These are phyloP conservation scores for Lordiphosa fenestrarum DNA, from an alignment of 2,888 invertebrate species.

Conservation along the genomic window DNA sequence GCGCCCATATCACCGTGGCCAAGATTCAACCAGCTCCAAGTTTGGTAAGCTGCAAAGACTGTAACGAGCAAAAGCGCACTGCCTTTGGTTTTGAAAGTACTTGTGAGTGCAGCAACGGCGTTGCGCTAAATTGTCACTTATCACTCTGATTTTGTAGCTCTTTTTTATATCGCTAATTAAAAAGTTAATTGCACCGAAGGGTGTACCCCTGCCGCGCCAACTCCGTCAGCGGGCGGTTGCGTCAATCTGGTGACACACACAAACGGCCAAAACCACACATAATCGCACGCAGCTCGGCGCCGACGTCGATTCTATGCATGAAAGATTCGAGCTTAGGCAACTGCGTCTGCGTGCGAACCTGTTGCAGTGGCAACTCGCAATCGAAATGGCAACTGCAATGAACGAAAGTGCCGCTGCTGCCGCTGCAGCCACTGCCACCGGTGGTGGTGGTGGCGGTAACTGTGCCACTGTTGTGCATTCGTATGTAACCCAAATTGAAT, in stretches of 20 bases:
- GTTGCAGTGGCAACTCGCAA: constrained; percentile 36
- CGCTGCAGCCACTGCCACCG: constrained; percentile 9
- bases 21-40: background rate
- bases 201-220: background rate
- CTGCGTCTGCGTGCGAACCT: constrained; percentile 53
- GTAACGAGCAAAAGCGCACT: constrained; percentile 3
- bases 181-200: constrained; percentile 22
- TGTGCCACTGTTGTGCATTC: constrained; percentile 6
- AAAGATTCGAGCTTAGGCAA: constrained; percentile 45
- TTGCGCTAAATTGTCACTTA: constrained; percentile 11
- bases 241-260: constrained; percentile 12
- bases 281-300: constrained; percentile 7
- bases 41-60: constrained; percentile 10
- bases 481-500: constrained; percentile 14
- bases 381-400: constrained; percentile 36
- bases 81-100: constrained; percentile 7
- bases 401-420: constrained; percentile 46
- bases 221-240: constrained; percentile 1
- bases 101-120: constrained; percentile 9
- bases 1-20: constrained; percentile 1
- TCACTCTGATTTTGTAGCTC: constrained; percentile 9
- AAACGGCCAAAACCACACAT: background rate
- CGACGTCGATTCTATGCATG: constrained; percentile 29
- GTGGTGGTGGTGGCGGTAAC: constrained; percentile 5
- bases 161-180: constrained; percentile 27